Conservation (phyloP, 2,113 vertebrate genomes). For the Oryzias celebensis region DNA sequence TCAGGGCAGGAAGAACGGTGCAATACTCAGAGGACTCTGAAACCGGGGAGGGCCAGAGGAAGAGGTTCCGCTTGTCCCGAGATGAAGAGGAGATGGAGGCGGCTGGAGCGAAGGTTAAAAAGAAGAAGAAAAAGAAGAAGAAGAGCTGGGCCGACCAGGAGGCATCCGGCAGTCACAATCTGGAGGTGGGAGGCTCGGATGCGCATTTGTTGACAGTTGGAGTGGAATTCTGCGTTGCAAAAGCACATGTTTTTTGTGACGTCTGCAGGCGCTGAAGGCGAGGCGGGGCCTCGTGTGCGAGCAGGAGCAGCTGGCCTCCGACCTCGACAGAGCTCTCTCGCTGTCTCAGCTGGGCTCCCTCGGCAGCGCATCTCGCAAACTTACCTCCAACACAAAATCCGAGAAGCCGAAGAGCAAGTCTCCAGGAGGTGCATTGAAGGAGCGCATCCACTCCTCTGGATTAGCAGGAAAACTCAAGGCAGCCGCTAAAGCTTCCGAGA, state of each 20-base stretch:
- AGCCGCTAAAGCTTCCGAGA: constrained; percentile 82
- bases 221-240: fast-evolving
- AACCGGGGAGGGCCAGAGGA: constrained; percentile 84
- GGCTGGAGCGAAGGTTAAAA: constrained; percentile 71
- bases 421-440: constrained; percentile 79
- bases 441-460: constrained; percentile 74
- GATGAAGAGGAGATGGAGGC: constrained; percentile 81
- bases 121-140: constrained; percentile 82
- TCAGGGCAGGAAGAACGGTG: constrained; percentile 84
- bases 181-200: constrained; percentile 79
- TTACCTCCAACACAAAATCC: constrained; percentile 17
- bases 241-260: neutral
- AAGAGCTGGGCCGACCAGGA: constrained; percentile 87
- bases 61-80: constrained; percentile 81
- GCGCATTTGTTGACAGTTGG: neutral
- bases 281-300: constrained; percentile 85
- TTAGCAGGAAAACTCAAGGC: constrained; percentile 89
- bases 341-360: constrained; percentile 89
- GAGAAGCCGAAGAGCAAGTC: constrained; percentile 74
- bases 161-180: constrained; percentile 77
- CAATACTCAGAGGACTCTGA: constrained; percentile 90
- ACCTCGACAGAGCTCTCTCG: constrained; percentile 91
- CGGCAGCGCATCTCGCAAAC: constrained; percentile 67
- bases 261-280: constrained; percentile 76
- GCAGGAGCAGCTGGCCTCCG: constrained; percentile 92